Evolutionary conservation across 1,140 invertebrate species (phyloP), one percentile per base, ranked within the genome.

Genomic region (Drosophila tropicalis): DNA sequence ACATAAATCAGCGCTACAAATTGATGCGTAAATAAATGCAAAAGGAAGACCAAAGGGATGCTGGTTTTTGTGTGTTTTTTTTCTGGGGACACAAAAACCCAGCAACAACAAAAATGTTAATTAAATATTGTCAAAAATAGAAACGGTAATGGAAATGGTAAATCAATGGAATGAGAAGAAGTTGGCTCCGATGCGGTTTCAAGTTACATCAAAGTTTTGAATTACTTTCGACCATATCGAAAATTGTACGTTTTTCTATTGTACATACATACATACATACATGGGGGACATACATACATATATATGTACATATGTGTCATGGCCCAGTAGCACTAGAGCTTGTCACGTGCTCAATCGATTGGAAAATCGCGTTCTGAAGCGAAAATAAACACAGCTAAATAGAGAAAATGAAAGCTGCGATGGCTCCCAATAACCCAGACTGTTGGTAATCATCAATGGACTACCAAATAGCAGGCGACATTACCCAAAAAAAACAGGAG

Each of bases 311-410:
- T 51, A 51, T 29, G 29, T 29, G 29, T 29, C 62, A 69, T 66
- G 70, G 58, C 77, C 72, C 47, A 82, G 72, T 66, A 72, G 82
- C 17, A 3, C 81, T 84, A 64, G 81, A 67, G 82, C 79, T 74
- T 84, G 83, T 87, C 83, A 87, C 86, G 84, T 79, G 83, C 78
- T 87, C 83, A 87, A 87, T 87, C 83, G 83, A 87, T 89, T 87
- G 83, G 83, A 87, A 87, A 87, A 87, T 87, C 83, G 83, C 79
- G 84, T 87, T 87, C 83, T 87, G 79, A 83, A 87, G 80, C 80
- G 83, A 87, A 87, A 87, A 89, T 87, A 87, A 87, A 89, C 83
- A 87, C 70, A 76, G 83, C 83, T 89, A 87, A 87, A 87, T 87
- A 80, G 83, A 73, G 86, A 86, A 67, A 74, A 76, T 72, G 70